Evolutionary conservation across 2,113 vertebrate species (phyloP), one percentile per base, ranked within the genome.

Genomic region (Numenius arquata): DNA sequence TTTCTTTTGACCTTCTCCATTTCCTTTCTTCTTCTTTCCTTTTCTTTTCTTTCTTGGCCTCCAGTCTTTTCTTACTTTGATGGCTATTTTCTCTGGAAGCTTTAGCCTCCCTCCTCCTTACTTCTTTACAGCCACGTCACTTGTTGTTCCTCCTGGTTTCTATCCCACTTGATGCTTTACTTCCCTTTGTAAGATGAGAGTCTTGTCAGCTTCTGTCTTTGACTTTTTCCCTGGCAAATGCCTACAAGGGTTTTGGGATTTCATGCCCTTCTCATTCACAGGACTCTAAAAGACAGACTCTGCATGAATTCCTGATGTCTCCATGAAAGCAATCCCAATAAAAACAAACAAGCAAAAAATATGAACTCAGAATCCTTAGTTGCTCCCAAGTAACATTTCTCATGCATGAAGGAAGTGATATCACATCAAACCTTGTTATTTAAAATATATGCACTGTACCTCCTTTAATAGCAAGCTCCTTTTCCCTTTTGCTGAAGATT

Each of bases 241-340:
- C 15, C 15, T 8, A 27, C 2, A 61, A 11, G 2, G 0, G 0
- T 15, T 82, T 43, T 21, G 8, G 23, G 23, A 11, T 75, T 67
- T 75, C 18, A 18, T n/a, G 36, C 2, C 6, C 5, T 80, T 58
- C 4, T 66, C 3, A 1, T 78, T 85, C 29, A 23, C 5, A 72
- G 2, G 5, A 3, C 32, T 73, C 36, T 7, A 61, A 65, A 52
- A 53, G 6, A 25, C 58, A 55, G 6, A 53, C 4, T 27, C 9
- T 34, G 3, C 8, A 34, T 40, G 23, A 58, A 40, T 70, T 89
- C n/a, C 47, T 36, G 7, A 4, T 40, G 8, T n/a, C 26, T 63
- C 8, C 32, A 16, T 32, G 6, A 77, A 87, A 75, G 6, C 3
- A 92, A 47, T n/a, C 2, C 8, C 1, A 48, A 34, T 25, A 59